These are phyloP conservation scores for Oryzias curvinotus DNA, from an alignment of 2,113 vertebrate species.

Conservation along the genomic window DNA sequence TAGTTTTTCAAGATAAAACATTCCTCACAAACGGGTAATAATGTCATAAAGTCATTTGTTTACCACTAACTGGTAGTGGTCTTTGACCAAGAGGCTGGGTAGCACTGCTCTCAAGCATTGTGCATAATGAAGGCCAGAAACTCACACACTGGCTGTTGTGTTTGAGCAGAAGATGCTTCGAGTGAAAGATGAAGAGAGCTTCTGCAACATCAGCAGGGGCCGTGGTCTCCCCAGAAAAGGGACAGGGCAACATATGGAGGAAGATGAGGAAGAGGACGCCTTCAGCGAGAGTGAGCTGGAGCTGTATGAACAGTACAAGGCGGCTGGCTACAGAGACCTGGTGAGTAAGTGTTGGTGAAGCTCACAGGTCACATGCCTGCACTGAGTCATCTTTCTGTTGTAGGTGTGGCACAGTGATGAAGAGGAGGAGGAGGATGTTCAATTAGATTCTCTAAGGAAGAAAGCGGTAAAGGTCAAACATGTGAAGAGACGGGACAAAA, in stretches of 20 bases:
- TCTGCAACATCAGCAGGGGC: conserved; percentile 69
- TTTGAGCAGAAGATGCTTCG: conserved; percentile 86
- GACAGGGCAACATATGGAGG: conserved; percentile 70
- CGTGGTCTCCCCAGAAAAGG: conserved; percentile 35
- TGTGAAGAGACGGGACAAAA: conserved; percentile 88
- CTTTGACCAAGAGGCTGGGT: neutral
- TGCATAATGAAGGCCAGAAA: no score
- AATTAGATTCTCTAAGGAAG: conserved; percentile 83
- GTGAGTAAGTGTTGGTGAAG: conserved; percentile 30
- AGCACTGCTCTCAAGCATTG: neutral
- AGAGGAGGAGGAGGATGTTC: conserved; percentile 79
- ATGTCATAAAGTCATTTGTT: no score
- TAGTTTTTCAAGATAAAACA: no score
- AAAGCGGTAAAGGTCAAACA: conserved; percentile 92
- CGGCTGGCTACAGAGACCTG: conserved; percentile 83
- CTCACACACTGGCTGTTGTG: neutral
- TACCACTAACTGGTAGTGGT: no score
- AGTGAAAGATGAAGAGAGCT: conserved; percentile 82
- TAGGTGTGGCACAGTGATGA: conserved; percentile 89
- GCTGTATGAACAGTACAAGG: conserved; percentile 85
- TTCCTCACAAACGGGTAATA: no score
- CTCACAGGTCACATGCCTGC: conserved; percentile 12
- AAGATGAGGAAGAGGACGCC: conserved; percentile 75
- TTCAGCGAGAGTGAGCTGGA: conserved; percentile 84
- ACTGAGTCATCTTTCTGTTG: conserved; percentile 10